Conservation (phyloP, 2,113 vertebrate species). For the Ageneiosus marmoratus region DNA sequence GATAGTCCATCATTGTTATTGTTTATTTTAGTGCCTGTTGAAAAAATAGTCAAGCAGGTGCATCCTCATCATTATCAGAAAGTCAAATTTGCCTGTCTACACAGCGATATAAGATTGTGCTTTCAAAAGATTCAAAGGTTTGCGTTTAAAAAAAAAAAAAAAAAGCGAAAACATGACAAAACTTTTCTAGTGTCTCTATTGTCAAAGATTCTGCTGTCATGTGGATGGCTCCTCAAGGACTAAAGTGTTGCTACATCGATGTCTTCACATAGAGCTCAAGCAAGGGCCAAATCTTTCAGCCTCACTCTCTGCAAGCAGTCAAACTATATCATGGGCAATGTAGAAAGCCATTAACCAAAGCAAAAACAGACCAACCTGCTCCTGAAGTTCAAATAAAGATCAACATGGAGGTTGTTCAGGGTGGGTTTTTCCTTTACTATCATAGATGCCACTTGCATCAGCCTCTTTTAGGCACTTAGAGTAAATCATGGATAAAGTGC, state of each 20-base stretch:
- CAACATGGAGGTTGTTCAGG: neutral
- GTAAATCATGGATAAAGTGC: slow-evolving; percentile 50
- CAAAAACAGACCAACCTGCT: neutral
- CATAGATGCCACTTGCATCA: slow-evolving; percentile 59
- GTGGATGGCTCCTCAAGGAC: too few relatives aligned
- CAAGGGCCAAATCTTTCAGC: neutral
- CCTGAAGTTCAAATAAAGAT: neutral
- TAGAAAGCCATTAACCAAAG: neutral
- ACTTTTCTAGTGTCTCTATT: too few relatives aligned
- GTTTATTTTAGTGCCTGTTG: too few relatives aligned
- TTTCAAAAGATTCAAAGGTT: too few relatives aligned
- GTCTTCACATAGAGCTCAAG: neutral
- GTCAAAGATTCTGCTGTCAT: too few relatives aligned
- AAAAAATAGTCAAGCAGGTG: too few relatives aligned
- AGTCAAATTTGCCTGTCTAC: too few relatives aligned
- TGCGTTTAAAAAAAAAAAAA: too few relatives aligned
- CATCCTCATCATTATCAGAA: too few relatives aligned
- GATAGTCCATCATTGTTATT: too few relatives aligned
- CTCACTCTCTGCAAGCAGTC: neutral
- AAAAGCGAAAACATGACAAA: too few relatives aligned
- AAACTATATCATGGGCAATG: neutral
- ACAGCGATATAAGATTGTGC: too few relatives aligned
- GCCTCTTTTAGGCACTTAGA: slow-evolving; percentile 65
- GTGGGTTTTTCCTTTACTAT: slow-evolving; percentile 55
- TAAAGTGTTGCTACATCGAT: neutral